A percentile compares a stretch with the other conserved stretches of the same genome.
Conservation (phyloP, 2,797 vertebrate genomes). For the Gambelia wislizenii region DNA sequence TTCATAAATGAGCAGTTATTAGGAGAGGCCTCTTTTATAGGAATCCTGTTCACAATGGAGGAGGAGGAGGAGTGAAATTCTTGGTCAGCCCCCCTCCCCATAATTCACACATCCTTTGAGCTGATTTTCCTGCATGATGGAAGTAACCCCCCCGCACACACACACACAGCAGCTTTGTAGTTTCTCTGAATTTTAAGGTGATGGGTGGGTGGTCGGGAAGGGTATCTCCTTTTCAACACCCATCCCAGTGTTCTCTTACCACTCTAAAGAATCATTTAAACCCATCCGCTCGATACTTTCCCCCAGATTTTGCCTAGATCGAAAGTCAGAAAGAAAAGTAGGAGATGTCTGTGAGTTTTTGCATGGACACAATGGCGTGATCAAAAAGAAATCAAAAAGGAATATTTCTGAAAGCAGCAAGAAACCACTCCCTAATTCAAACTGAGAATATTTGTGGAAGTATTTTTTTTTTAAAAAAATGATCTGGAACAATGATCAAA, state of each 20-base stretch:
- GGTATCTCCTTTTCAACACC: no score
- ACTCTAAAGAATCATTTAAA: background rate
- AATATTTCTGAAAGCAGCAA: background rate
- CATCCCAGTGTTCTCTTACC: no score
- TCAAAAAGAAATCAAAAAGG: background rate
- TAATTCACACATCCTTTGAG: background rate
- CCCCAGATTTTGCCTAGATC: background rate
- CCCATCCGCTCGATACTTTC: background rate
- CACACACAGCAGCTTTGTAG: no score
- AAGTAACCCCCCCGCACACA: background rate
- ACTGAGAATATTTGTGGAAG: slow-evolving; percentile 50
- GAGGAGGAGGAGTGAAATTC: background rate
- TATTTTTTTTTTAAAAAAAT: background rate
- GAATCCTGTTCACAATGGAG: background rate
- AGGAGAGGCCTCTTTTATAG: background rate
- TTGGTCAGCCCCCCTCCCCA: background rate
- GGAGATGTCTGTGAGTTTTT: no score
- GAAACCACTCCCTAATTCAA: background rate
- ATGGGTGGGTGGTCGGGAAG: no score
- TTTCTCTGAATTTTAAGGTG: background rate
- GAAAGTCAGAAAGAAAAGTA: background rate
- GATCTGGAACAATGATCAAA: slow-evolving; percentile 37
- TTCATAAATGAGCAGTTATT: background rate
- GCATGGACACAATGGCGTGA: no score
- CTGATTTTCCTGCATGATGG: background rate